Percentiles rank a stretch among this genome's conserved stretches.
These are phyloP conservation scores for Drosophila vallismaia DNA, from an alignment of 2,888 invertebrate species.

Conservation along the genomic window DNA sequence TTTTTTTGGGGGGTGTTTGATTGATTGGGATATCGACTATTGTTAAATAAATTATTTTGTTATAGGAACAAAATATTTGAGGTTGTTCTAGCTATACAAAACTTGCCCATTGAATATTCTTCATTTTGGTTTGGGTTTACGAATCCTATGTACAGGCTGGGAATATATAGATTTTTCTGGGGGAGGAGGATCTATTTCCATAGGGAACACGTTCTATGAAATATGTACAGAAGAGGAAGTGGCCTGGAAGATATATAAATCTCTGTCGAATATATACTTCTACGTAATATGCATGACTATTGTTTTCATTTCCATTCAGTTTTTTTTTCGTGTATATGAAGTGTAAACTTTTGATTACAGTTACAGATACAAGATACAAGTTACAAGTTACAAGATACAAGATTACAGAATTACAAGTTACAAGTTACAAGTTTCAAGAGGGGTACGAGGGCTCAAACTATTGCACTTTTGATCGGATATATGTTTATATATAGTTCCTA, in stretches of 20 bases:
- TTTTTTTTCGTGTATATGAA: conserved; percentile 3
- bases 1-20: background rate
- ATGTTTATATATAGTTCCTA: conserved; percentile 2
- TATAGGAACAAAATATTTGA: background rate
- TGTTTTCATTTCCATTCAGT: background rate
- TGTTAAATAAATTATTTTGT: conserved; percentile 13
- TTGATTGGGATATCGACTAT: conserved; percentile 12
- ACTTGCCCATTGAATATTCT: background rate
- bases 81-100: background rate
- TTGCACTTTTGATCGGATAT: conserved; percentile 60
- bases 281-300: background rate
- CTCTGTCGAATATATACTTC: background rate
- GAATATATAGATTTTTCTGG: background rate
- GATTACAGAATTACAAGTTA: background rate
- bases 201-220: conserved; percentile 19
- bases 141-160: conserved; percentile 4
- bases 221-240: conserved; percentile 1
- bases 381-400: background rate
- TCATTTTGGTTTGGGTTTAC: conserved; percentile 5
- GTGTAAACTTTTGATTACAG: conserved; percentile 34
- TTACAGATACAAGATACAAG: conserved; percentile 5
- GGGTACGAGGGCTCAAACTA: conserved; percentile 48
- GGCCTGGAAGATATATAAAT: conserved; percentile 1
- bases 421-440: conserved; percentile 11
- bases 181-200: background rate